Evolutionary conservation across 2,113 vertebrate species (phyloP).

Genomic region (Pseudorasbora parva): DNA sequence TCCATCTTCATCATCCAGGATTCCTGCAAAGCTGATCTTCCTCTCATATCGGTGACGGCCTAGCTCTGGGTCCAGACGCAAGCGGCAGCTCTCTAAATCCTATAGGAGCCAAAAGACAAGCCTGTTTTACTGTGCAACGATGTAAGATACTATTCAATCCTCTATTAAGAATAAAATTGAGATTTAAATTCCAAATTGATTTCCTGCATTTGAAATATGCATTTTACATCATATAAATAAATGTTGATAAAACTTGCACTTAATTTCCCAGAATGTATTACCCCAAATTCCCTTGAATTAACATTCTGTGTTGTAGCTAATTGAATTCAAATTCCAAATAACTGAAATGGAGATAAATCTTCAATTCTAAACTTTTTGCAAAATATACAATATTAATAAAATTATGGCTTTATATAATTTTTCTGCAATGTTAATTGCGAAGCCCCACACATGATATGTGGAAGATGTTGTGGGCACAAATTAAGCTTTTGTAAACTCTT

Average conservation of each 20-base stretch:
- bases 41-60: conserved; percentile 96
- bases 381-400: not conserved
- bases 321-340: not conserved
- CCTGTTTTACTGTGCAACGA: not conserved
- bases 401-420: not conserved
- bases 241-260: too few species aligned
- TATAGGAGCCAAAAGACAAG: conserved; percentile 58
- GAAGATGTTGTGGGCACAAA: too few species aligned
- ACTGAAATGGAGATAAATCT: not conserved
- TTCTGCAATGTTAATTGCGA: not conserved
- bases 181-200: too few species aligned
- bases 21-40: conserved; percentile 98
- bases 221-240: too few species aligned
- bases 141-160: not conserved
- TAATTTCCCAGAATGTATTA: too few species aligned
- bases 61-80: conserved; percentile 93
- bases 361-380: not conserved
- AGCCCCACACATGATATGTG: not conserved
- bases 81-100: conserved; percentile 93
- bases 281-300: too few species aligned
- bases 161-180: too few species aligned
- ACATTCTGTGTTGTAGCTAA: not conserved
- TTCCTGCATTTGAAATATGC: too few species aligned
- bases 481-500: too few species aligned
- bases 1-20: conserved; percentile 95